These are phyloP conservation scores for Stenodera caucasica DNA, from an alignment of 2,888 invertebrate genomes.

Conservation along the genomic window DNA sequence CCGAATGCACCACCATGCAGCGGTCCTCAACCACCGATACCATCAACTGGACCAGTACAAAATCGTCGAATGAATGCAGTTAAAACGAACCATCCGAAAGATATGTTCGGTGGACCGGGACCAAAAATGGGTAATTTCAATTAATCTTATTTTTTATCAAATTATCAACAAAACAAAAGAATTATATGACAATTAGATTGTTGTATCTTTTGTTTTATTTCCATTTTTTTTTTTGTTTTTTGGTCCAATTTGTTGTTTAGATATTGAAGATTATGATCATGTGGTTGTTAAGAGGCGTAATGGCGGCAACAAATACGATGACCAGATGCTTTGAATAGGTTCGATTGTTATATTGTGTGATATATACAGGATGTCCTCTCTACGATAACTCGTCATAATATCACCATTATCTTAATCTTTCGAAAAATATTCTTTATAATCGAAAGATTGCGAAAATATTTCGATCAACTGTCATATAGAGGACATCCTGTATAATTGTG, in stretches of 20 bases:
- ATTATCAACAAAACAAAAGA: not conserved
- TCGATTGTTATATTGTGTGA: too few relatives aligned
- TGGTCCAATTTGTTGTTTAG: constrained; percentile 11
- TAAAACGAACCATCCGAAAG: constrained; percentile 84
- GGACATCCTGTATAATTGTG: not conserved
- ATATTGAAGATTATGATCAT: constrained; percentile 20
- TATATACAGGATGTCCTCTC: too few relatives aligned
- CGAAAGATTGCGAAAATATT: too few relatives aligned
- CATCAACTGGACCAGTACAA: too few relatives aligned
- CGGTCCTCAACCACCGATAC: too few relatives aligned
- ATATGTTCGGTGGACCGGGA: constrained; percentile 61
- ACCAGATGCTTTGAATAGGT: constrained; percentile 24
- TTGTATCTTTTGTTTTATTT: not conserved
- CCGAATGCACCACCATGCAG: constrained; percentile 49
- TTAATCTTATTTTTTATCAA: not conserved
- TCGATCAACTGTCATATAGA: too few relatives aligned
- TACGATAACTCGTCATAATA: too few relatives aligned
- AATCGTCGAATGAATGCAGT: constrained; percentile 84
- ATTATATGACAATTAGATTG: too few relatives aligned
- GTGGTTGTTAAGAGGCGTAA: constrained; percentile 9
- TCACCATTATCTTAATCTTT: too few relatives aligned
- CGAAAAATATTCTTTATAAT: too few relatives aligned
- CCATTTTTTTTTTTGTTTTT: not conserved
- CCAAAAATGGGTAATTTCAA: constrained; percentile 69
- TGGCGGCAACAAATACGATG: constrained; percentile 16